Evolutionary conservation across 2,888 invertebrate genomes (phyloP), one percentile per base, ranked within the genome.

Genomic region (Cinara cedri): DNA sequence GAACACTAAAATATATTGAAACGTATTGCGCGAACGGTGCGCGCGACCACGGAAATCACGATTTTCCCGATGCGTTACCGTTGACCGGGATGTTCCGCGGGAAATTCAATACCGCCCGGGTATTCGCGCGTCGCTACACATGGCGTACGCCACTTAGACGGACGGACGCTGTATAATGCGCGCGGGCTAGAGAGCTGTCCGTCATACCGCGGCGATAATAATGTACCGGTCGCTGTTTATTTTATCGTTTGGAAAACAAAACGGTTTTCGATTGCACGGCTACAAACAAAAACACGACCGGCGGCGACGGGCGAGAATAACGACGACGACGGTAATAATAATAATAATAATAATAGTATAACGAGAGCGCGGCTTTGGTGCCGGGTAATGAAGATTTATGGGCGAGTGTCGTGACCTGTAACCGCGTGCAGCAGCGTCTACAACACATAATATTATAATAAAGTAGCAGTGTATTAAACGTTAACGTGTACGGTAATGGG

Each of bases 361-460:
- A 72, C 49, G 19, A 60, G 14, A 19, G 14, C 21, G 16, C 21
- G 24, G 26, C 13, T 34, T 1, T 54, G 54, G 24, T 24, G 57
- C 14, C 21, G n/a, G 51, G 34, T 72, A 74, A 74, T 63, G 74
- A 74, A 74, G 74, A 74, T 74, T 74, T 74, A 74, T 63, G 74
- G 13, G 42, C 62, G 16, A 74, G 74, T 63, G 9, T 74, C 74
- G 74, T 74, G 74, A 74, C 74, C 74, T 14, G 72, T 21, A 62
- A 72, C 34, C 62, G 34, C 57, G 44, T 1, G 63, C 19, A 10
- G 42, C 63, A 11, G 13, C 51, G 14, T 34, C 6, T 49, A 49
- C 49, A 49, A 8, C 44, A 44, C 4, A 8, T 44, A 44, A 8
- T 44, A 44, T 44, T 44, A 44, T 44, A 44, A 13, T 13, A 34